phyloP scores from a whole-genome alignment of 2,888 invertebrate genomes.

The Tetragonisca angustula region DNA sequence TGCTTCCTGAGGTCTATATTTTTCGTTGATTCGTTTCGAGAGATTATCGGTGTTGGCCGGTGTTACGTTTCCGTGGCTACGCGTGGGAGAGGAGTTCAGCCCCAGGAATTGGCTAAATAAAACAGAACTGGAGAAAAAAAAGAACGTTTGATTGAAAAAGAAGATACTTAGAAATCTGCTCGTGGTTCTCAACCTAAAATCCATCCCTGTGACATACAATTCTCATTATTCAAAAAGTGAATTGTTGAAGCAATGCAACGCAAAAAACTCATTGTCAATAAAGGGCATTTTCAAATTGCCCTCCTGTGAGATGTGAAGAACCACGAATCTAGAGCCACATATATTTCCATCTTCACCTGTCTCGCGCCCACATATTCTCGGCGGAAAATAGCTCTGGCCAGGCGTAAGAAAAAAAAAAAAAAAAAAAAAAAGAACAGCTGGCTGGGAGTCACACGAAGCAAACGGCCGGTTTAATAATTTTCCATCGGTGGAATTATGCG shows the following conservation, averaged over 20 bases:
- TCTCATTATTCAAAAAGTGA: too few species aligned
- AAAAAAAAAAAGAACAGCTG: neutral
- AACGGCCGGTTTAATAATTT: constrained; percentile 41
- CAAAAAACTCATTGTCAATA: too few species aligned
- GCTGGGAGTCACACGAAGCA: constrained; percentile 20
- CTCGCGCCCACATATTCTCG: neutral
- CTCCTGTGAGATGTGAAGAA: too few species aligned
- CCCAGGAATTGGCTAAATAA: constrained; percentile 32
- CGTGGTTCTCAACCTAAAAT: too few species aligned
- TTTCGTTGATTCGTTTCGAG: neutral
- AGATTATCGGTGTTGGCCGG: neutral
- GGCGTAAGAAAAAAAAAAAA: neutral
- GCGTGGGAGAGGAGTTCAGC: constrained; percentile 9
- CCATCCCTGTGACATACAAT: too few species aligned
- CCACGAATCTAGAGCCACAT: neutral
- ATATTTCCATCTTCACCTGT: neutral
- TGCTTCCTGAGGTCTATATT: neutral
- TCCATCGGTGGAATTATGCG: constrained; percentile 34
- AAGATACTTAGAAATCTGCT: neutral
- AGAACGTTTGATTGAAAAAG: too few species aligned
- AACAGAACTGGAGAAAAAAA: neutral
- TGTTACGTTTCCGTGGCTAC: constrained; percentile 44
- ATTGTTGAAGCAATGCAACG: too few species aligned
- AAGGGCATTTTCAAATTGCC: too few species aligned
- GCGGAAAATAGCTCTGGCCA: neutral